Conservation (phyloP, 92 coral and sea anemone species). For the Epizoanthus ramosus region DNA sequence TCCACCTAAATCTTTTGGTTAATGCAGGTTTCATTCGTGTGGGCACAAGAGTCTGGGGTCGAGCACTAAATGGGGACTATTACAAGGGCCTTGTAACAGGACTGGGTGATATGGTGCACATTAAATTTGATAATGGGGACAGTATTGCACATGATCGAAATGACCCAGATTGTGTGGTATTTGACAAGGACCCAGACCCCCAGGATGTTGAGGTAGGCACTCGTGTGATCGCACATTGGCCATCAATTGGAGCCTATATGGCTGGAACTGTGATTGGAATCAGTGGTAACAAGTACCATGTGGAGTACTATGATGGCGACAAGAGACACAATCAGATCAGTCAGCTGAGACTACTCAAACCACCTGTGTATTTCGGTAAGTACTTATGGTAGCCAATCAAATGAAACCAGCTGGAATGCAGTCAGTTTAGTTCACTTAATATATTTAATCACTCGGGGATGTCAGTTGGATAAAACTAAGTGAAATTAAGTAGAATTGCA, state of each 20-base stretch:
- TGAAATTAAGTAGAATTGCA: no score
- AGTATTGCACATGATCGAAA: constrained; percentile 93
- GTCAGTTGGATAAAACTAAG: no score
- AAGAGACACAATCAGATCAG: constrained; percentile 85
- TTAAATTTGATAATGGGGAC: constrained; percentile 97
- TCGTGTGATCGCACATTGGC: constrained; percentile 98
- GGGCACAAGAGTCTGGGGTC: constrained; percentile 98
- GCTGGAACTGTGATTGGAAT: constrained; percentile 93
- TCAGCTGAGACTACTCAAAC: constrained; percentile 91
- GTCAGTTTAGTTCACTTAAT: no score
- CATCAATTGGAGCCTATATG: constrained; percentile 89
- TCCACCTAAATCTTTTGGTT: background rate
- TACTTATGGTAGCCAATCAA: background rate
- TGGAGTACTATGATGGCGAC: constrained; percentile 98
- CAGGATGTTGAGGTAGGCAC: constrained; percentile 85
- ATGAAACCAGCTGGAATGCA: no score
- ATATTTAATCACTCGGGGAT: no score
- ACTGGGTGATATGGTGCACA: constrained; percentile 93
- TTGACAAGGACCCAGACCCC: constrained; percentile 91
- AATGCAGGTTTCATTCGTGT: constrained; percentile 92
- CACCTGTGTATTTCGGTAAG: constrained; percentile 97
- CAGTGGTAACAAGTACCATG: constrained; percentile 87
- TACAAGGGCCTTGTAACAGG: constrained; percentile 96
- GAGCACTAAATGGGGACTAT: constrained; percentile 97
- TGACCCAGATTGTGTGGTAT: constrained; percentile 93